Evolutionary conservation across 2,113 vertebrate genomes (phyloP).

Genomic region (Bungarus multicinctus): DNA sequence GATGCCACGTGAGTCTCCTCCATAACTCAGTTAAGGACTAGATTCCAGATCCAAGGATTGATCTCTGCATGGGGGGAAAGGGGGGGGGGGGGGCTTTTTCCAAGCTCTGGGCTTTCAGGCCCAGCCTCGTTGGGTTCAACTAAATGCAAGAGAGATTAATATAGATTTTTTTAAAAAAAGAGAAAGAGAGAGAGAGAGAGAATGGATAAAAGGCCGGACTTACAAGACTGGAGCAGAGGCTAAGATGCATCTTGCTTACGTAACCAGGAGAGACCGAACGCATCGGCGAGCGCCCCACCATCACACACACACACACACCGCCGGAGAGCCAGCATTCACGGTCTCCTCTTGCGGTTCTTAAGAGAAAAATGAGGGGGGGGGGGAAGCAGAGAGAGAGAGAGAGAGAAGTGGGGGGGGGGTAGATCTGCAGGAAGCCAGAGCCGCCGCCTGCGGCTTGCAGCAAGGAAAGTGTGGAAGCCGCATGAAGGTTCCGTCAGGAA

Average conservation of each 20-base stretch:
- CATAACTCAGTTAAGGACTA: background rate
- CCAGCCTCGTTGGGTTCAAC: background rate
- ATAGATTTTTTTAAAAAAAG: too few species aligned
- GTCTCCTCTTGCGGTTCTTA: background rate
- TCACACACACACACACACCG: background rate
- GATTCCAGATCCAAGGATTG: background rate
- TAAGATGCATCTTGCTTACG: slow-evolving; percentile 15
- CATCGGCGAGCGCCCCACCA: background rate
- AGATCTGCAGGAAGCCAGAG: background rate
- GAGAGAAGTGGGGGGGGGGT: fast-evolving
- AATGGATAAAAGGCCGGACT: background rate
- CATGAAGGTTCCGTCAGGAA: background rate
- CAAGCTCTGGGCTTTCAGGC: background rate
- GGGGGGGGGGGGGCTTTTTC: too few species aligned
- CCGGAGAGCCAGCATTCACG: background rate
- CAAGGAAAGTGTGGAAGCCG: background rate
- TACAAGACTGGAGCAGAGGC: slow-evolving; percentile 25
- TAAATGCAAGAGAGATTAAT: background rate
- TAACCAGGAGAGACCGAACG: background rate
- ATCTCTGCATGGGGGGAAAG: background rate
- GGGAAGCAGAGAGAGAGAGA: background rate
- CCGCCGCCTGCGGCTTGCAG: background rate
- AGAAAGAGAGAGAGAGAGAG: too few species aligned
- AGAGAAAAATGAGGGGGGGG: background rate
- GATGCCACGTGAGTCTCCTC: background rate